phyloP scores from a whole-genome alignment of 2,113 vertebrate genomes.

The Anoplopoma fimbria region DNA sequence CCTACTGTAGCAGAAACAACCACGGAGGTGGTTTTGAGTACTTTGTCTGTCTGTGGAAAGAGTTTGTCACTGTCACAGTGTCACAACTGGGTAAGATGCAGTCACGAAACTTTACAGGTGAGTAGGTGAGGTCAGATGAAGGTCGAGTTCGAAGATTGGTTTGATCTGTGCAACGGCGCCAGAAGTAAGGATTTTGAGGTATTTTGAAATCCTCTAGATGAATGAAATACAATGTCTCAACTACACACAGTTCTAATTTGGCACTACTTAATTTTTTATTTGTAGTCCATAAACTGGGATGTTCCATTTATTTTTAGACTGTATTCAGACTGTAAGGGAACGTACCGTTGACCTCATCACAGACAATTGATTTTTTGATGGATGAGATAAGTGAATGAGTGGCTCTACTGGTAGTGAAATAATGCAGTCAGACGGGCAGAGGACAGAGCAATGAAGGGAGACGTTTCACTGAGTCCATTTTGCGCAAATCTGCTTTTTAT shows the following conservation, averaged over 20 bases:
- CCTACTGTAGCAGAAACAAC: too few relatives aligned
- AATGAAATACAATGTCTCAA: background rate
- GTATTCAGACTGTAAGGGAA: constrained; percentile 10
- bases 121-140: too few relatives aligned
- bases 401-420: background rate
- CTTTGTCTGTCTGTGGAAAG: too few relatives aligned
- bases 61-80: too few relatives aligned
- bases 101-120: too few relatives aligned
- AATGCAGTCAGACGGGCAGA: background rate
- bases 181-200: too few relatives aligned
- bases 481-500: background rate
- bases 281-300: background rate
- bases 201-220: background rate
- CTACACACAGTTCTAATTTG: background rate
- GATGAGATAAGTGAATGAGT: background rate
- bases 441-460: background rate
- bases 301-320: background rate
- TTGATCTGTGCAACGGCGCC: too few relatives aligned
- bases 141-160: too few relatives aligned
- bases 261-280: background rate
- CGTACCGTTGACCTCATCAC: background rate
- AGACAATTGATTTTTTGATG: background rate
- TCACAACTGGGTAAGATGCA: too few relatives aligned
- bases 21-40: too few relatives aligned
- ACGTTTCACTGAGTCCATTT: background rate